Evolutionary conservation across 2,113 vertebrate species (phyloP), one percentile per base, ranked within the genome.

Genomic region (Calypte anna): DNA sequence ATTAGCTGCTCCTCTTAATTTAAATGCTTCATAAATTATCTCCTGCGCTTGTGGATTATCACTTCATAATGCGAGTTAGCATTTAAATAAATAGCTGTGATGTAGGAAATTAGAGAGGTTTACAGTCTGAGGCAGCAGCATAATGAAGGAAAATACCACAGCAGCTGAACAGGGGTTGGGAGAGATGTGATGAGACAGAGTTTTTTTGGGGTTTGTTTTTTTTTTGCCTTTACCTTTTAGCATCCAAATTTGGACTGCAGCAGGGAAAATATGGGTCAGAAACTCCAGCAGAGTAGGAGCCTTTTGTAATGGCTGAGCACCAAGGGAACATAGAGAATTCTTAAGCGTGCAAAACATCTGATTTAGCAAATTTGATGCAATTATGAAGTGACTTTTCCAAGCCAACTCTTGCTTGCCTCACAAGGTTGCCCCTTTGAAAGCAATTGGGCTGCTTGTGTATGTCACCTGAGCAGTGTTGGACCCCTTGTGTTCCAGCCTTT

Each of bases 11-110:
- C 98, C 98, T 99, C 99, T 99, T 99, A 99, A 99, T 99, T 99
- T 99, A 99, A 99, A 99, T 99, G 99, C 99, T 99, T 98, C 98
- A 99, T 99, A 99, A 99, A 99, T 99, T 99, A 99, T 98, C 98
- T 99, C 98, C 98, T 98, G 98, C 97, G 98, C 98, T 98, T 96
- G 94, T 93, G 99, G 99, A 99, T 99, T 99, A 99, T 99, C 98
- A 98, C 98, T 98, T 99, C 98, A 99, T 99, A 99, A 99, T 99
- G 98, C 98, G 98, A 98, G 98, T 98, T 98, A 99, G 99, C 99
- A 99, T 99, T 99, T 98, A 98, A 99, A 99, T 99, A 99, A 99
- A 99, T 98, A 99, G 98, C 98, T 97, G 95, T 61, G 90, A 97
- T 98, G 98, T 97, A 97, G 98, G 96, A 98, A 99, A 99, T 99